Evolutionary conservation across 2,113 vertebrate genomes (phyloP).

Genomic region (Podilymbus podiceps): DNA sequence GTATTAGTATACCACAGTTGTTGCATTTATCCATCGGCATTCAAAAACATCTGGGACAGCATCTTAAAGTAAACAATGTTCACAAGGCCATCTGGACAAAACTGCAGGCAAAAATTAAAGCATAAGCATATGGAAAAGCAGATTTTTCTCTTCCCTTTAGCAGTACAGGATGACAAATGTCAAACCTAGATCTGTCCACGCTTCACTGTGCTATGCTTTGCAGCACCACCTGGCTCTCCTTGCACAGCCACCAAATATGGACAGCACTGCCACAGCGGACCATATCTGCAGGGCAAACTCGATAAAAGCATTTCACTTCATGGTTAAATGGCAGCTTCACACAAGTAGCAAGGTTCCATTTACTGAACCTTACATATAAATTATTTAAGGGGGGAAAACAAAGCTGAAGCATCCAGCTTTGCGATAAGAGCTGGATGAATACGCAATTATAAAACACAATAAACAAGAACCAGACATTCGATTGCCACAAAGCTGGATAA

Average conservation of each 20-base stretch:
- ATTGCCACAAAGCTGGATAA: background rate
- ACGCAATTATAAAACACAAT: background rate
- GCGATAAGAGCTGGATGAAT: background rate
- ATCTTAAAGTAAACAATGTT: constrained; percentile 98
- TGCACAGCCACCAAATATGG: constrained; percentile 94
- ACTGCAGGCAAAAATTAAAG: constrained; percentile 85
- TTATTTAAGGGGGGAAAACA: constrained; percentile 33
- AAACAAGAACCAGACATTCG: background rate
- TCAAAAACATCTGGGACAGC: constrained; percentile 90
- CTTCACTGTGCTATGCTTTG: constrained; percentile 92
- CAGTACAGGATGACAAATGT: constrained; percentile 91
- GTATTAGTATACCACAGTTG: constrained; percentile 72
- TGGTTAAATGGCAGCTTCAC: constrained; percentile 80
- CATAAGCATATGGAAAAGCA: constrained; percentile 99
- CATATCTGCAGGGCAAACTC: constrained; percentile 85
- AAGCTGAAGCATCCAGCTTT: constrained; percentile 40
- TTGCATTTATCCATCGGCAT: constrained; percentile 76
- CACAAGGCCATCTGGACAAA: constrained; percentile 95
- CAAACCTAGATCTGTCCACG: constrained; percentile 85
- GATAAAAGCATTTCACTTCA: constrained; percentile 79
- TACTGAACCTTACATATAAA: constrained; percentile 66
- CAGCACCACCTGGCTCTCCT: constrained; percentile 99
- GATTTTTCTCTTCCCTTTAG: constrained; percentile 97
- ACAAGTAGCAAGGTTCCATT: constrained; percentile 79
- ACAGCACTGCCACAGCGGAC: constrained; percentile 88